These are phyloP conservation scores for Microplitis manilae DNA, from an alignment of 2,888 invertebrate genomes.

Conservation along the genomic window DNA sequence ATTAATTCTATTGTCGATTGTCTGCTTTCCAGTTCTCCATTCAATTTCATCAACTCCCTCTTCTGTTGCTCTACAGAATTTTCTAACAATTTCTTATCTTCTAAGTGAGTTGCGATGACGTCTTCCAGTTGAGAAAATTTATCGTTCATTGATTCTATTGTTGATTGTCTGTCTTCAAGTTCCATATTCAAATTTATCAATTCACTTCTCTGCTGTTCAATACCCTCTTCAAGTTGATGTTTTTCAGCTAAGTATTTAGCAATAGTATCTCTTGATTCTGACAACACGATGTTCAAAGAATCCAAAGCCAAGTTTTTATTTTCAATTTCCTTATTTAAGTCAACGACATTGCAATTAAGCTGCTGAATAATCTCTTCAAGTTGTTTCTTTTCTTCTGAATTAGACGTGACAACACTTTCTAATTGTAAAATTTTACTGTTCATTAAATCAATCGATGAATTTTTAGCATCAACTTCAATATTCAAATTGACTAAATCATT, in stretches of 20 bases:
- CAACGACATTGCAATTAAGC: neutral
- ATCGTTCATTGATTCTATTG: neutral
- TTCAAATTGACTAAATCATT: neutral
- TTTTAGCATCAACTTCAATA: neutral
- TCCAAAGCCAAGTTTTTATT: neutral
- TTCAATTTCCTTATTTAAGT: neutral
- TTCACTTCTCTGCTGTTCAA: neutral
- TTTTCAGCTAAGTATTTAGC: neutral
- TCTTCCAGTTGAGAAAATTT: neutral
- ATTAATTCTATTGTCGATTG: neutral
- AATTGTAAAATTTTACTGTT: neutral
- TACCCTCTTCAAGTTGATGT: neutral
- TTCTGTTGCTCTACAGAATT: neutral
- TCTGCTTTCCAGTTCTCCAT: neutral
- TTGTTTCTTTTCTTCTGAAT: neutral
- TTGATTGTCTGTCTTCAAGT: neutral
- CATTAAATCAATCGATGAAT: neutral
- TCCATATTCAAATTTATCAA: neutral
- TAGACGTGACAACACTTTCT: neutral
- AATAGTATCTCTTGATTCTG: neutral
- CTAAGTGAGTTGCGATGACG: neutral
- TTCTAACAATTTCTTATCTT: neutral
- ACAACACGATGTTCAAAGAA: neutral
- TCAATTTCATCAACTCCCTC: neutral
- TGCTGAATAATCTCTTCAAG: neutral